These are phyloP conservation scores for Heterodera schachtii DNA, from an alignment of 1,140 invertebrate species.

Conservation along the genomic window DNA sequence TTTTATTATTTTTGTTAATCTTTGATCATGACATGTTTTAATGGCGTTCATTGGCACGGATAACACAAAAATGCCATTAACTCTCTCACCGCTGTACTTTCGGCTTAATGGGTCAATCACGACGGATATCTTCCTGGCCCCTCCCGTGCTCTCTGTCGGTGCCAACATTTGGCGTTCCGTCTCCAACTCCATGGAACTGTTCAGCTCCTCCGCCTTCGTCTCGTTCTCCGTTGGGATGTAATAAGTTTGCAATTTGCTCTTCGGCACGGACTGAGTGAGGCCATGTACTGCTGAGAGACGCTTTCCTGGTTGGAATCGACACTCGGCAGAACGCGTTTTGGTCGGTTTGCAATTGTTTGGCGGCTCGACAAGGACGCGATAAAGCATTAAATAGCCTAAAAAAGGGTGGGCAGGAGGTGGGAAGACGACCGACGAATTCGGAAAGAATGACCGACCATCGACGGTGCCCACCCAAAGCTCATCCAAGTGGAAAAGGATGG, in stretches of 20 bases:
- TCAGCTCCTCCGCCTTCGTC: constrained; percentile 52
- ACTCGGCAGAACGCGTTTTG: neutral
- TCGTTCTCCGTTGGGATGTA: constrained; percentile 60
- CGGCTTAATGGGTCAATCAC: constrained; percentile 51
- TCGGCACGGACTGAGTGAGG: constrained; percentile 24
- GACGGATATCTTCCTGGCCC: constrained; percentile 57
- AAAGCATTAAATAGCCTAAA: constrained; percentile 68
- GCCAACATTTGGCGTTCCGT: constrained; percentile 45
- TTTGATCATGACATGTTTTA: too few species aligned
- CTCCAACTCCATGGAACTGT: constrained; percentile 21
- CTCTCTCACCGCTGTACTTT: constrained; percentile 55
- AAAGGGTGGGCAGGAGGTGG: neutral
- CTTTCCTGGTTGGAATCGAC: constrained; percentile 56
- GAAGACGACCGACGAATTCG: neutral
- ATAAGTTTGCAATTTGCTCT: constrained; percentile 39
- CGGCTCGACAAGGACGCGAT: constrained; percentile 55
- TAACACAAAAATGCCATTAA: neutral
- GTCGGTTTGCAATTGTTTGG: neutral
- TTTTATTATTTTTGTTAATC: too few species aligned
- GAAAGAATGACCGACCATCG: constrained; percentile 57
- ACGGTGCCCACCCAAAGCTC: constrained; percentile 70
- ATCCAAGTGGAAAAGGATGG: constrained; percentile 67
- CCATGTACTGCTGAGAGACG: constrained; percentile 51
- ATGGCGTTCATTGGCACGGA: too few species aligned
- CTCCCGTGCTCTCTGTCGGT: constrained; percentile 43